Base-by-base conservation (phyloP, 2,797 vertebrate species). In the Lophius americanus region DNA sequence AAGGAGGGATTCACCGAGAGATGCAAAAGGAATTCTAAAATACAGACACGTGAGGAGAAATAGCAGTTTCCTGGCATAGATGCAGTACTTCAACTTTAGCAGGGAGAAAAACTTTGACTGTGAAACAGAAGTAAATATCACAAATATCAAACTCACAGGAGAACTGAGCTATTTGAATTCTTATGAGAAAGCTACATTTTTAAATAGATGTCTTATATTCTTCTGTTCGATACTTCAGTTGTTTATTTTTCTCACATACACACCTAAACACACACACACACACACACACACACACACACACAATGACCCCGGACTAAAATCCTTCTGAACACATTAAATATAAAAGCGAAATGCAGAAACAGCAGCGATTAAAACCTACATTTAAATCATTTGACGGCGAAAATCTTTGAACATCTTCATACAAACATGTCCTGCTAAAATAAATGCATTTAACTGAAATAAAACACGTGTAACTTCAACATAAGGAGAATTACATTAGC, bases 211-310 rank as follows among this genome's bases (percentile, higher is more conserved):
- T 38, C 4, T 10, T n/a, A n/a, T 49, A 14, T 51, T 14, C 36
- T 49, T 52, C 2, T 39, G 3, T 64, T 51, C 59, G 2, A 49
- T 4, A 55, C 14, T 1, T 38, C 42, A 39, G 52, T 23, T 46
- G 7, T 69, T 69, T 54, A 51, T 69, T 68, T 47, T 54, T 39
- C 6, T 10, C 8, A 59, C 33, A 58, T 50, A 66, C 55, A 64
- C 35, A 58, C 11, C 33, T 7, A n/a, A 46, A 49, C 44, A 23
- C 10, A 13, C 55, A 13, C 32, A 41, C 8, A 39, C 35, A 43
- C 47, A 38, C 39, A 51, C 33, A 56, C 38, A 60, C 4, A 55
- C 44, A 62, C 8, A 47, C 6, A 50, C 7, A 47, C 10, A 44
- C 36, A 51, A 23, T 51, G 8, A 43, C 3, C 43, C 46, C 36